Evolutionary conservation across 92 coral and sea anemone genomes (phyloP).

Genomic region (Heliopora coerulea): DNA sequence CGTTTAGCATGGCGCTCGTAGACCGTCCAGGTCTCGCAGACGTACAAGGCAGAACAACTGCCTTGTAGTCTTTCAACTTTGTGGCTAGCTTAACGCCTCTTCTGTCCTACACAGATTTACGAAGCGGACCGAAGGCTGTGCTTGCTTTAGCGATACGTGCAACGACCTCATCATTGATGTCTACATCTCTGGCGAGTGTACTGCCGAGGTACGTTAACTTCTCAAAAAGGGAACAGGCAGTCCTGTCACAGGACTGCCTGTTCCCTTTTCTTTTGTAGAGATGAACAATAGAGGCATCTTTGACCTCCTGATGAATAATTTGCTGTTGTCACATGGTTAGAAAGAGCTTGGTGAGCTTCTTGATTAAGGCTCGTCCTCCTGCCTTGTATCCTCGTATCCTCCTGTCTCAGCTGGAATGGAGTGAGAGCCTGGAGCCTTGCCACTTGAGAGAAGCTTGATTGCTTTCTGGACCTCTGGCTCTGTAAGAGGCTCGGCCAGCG

Average conservation of each 20-base stretch:
- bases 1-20: constrained; percentile 33
- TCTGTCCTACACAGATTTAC: neutral
- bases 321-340: constrained; percentile 12
- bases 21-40: constrained; percentile 33
- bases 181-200: constrained; percentile 12
- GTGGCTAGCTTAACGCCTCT: constrained; percentile 22
- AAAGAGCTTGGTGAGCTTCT: constrained; percentile 30
- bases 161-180: constrained; percentile 39
- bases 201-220: constrained; percentile 44
- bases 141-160: constrained; percentile 39
- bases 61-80: constrained; percentile 31
- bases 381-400: too few relatives aligned
- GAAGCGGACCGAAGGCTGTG: constrained; percentile 21
- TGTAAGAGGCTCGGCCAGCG: constrained; percentile 20
- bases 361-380: constrained; percentile 23
- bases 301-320: constrained; percentile 19
- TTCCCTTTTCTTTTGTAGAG: constrained; percentile 49
- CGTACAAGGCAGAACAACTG: constrained; percentile 35
- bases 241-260: constrained; percentile 44
- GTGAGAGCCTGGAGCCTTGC: too few relatives aligned
- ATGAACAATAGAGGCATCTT: constrained; percentile 40
- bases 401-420: constrained; percentile 28
- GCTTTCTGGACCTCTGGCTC: constrained; percentile 33
- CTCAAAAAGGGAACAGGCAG: neutral
- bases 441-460: constrained; percentile 14